Percentiles rank a stretch among this genome's conserved stretches.
Evolutionary conservation across 2,797 vertebrate genomes (phyloP).

Genomic region (Acanthurus leucopareius): DNA sequence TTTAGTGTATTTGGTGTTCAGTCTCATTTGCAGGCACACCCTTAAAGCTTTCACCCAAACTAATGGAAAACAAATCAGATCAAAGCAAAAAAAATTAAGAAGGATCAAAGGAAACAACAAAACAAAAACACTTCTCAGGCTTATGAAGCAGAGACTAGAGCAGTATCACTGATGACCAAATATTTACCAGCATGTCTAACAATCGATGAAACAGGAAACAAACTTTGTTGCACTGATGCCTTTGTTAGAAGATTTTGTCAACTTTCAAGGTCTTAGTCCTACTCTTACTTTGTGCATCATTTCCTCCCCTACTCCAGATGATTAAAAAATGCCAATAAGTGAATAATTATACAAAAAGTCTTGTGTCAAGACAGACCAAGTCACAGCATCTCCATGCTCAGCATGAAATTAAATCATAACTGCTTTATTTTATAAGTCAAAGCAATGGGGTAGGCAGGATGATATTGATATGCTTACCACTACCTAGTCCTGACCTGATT

Average conservation of each 20-base stretch:
- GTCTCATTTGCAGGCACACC: slow-evolving; percentile 1
- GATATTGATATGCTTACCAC: neutral
- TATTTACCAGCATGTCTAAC: neutral
- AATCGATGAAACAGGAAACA: slow-evolving; percentile 13
- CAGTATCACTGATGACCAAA: neutral
- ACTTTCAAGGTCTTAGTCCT: neutral
- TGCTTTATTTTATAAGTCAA: slow-evolving; percentile 1
- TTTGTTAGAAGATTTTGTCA: neutral
- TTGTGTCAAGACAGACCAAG: neutral
- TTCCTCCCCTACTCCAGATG: neutral
- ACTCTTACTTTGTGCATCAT: neutral
- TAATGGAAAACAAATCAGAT: neutral
- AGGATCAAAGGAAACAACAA: neutral
- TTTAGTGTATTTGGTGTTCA: neutral
- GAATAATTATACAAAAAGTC: neutral
- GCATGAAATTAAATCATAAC: neutral
- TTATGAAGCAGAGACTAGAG: neutral
- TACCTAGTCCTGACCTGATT: slow-evolving; percentile 3
- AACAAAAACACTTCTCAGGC: neutral
- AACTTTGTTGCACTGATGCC: neutral
- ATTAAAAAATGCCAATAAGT: too few relatives aligned
- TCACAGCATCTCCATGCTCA: slow-evolving; percentile 11
- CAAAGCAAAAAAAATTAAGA: neutral
- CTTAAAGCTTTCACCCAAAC: slow-evolving; percentile 10
- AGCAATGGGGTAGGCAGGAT: neutral